Conservation (phyloP, 92 coral and sea anemone species). For the Phenganax marumi region DNA sequence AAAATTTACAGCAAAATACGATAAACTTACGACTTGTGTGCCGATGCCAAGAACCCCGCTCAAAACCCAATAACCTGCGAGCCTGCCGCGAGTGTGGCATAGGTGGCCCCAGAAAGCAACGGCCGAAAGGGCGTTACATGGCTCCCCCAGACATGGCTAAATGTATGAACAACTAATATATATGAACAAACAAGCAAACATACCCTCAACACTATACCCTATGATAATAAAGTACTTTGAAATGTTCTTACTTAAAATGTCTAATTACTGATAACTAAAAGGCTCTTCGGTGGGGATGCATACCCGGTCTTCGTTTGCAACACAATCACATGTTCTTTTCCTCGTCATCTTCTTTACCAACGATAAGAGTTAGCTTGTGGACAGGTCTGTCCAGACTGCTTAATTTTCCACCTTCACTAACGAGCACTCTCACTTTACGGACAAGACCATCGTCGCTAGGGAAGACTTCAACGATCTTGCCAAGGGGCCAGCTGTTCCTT, state of each 20-base stretch:
- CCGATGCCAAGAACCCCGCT: constrained; percentile 19
- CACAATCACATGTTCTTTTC: constrained; percentile 15
- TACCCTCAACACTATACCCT: background rate
- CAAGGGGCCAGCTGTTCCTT: constrained; percentile 37
- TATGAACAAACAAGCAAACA: background rate
- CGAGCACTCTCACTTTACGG: constrained; percentile 18
- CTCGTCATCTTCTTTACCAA: constrained; percentile 22
- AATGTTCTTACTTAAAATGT: background rate
- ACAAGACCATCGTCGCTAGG: constrained; percentile 38
- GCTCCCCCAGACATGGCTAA: constrained; percentile 38
- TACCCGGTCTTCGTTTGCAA: constrained; percentile 13
- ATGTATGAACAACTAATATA: constrained; percentile 29
- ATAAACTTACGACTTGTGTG: constrained; percentile 41
- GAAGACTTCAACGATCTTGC: constrained; percentile 17
- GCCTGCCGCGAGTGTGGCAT: background rate
- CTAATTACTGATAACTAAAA: background rate
- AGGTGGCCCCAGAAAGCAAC: background rate
- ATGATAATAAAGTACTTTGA: background rate
- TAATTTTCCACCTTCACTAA: constrained; percentile 12
- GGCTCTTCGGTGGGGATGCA: constrained; percentile 15
- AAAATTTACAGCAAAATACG: constrained; percentile 8
- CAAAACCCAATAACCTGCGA: constrained; percentile 18
- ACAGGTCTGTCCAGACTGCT: constrained; percentile 32
- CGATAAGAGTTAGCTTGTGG: constrained; percentile 20
- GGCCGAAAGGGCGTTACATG: constrained; percentile 44